Base-by-base conservation (phyloP, 2,113 vertebrate genomes). In the Cyanistes caeruleus region DNA sequence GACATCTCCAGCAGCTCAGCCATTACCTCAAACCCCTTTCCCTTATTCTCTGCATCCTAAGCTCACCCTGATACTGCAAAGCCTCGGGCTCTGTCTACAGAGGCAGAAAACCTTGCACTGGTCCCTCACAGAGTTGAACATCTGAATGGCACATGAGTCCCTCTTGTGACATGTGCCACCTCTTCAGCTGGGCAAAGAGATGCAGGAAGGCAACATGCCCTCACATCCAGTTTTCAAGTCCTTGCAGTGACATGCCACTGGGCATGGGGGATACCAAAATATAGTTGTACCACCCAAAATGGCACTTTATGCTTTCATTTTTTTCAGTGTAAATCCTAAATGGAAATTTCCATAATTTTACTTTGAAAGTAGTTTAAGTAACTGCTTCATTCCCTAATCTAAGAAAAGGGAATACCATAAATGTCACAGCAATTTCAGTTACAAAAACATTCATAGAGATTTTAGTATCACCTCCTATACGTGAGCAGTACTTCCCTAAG, bases 391-490 rank as follows among this genome's bases (percentile, higher is more conserved):
- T 96, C 72, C 82, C 44, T 81, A 76, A 60, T 75, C 62, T 68
- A 90, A 55, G 62, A 62, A 77, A 93, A 89, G 44, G 37, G 72
- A 92, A 92, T 35, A 93, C 5, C 27, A 28, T 77, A 93, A 95
- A 96, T 78, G 76, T 53, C 92, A 94, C 18, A 35, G 68, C 49
- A 88, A 90, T 86, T 96, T 86, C 76, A 90, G 85, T 88, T 90
- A 67, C 52, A 90, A 93, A 96, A 96, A 93, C 83, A 84, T 93
- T 92, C 74, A 22, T 62, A 86, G 89, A 88, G 72, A 68, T 93
- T 88, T 94, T 96, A 96, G 59, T 93, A 80, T 88, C 31, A 53
- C 48, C 52, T 80, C 46, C 80, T 89, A 31, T 49, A 79, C 35
- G 33, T n/a, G 62, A 93, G 58, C 25, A 68, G 31, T 81, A 88